These are phyloP conservation scores for Tetrao urogallus DNA, from an alignment of 2,113 vertebrate genomes.

Conservation along the genomic window DNA sequence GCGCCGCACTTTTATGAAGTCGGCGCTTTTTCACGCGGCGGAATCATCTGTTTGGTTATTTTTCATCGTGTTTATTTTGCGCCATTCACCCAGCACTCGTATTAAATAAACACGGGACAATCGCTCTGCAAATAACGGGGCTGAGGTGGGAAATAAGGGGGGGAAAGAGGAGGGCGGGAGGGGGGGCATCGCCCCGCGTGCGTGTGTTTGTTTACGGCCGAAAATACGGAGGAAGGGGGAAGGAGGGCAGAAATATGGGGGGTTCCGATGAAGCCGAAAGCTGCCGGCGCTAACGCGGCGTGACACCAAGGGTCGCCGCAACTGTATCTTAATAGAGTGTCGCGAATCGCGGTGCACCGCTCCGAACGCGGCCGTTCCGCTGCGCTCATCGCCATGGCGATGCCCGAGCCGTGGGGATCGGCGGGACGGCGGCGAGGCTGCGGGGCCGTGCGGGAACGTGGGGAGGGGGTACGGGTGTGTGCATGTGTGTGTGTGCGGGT, in stretches of 20 bases:
- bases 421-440: too few relatives aligned
- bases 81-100: constrained; percentile 93
- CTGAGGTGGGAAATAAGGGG: constrained; percentile 64
- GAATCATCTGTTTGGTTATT: constrained; percentile 96
- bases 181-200: constrained; percentile 5
- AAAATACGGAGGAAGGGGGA: not conserved
- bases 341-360: constrained; percentile 74
- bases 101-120: constrained; percentile 94
- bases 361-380: constrained; percentile 75
- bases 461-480: not conserved
- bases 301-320: constrained; percentile 84
- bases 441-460: not conserved
- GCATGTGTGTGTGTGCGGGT: too few relatives aligned
- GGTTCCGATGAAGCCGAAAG: constrained; percentile 78
- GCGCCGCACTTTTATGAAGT: constrained; percentile 97
- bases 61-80: constrained; percentile 98
- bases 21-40: constrained; percentile 85
- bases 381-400: constrained; percentile 78
- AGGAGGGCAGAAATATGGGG: constrained; percentile 63
- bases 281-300: constrained; percentile 81
- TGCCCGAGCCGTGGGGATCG: not conserved
- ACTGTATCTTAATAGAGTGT: constrained; percentile 88
- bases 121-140: constrained; percentile 83
- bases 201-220: constrained; percentile 10
- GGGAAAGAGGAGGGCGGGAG: constrained; percentile 31